A percentile compares a stretch with the other conserved stretches of the same genome.
phyloP scores from a whole-genome alignment of 1,140 invertebrate genomes.

The Diplogasteroides magnus region DNA sequence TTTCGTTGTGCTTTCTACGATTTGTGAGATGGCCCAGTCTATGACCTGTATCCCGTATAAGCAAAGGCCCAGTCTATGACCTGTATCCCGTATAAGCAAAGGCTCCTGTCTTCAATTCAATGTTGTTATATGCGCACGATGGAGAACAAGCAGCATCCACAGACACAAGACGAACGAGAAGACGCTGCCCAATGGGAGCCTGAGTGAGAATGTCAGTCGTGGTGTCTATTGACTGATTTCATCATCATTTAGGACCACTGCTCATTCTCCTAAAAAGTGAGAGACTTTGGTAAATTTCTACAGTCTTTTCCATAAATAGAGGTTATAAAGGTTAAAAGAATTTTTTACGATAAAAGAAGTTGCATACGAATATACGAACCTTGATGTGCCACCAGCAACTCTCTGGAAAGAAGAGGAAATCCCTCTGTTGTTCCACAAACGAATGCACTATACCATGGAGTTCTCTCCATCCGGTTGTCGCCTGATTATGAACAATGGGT shows the following conservation, averaged over 20 bases:
- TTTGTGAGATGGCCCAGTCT: background rate
- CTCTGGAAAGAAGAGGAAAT: background rate
- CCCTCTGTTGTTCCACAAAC: background rate
- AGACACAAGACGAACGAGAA: background rate
- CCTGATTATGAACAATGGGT: no score
- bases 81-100: background rate
- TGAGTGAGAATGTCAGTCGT: background rate
- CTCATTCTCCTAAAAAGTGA: no score
- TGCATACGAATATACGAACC: no score
- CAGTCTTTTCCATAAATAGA: no score
- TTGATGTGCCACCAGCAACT: background rate
- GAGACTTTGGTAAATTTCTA: no score
- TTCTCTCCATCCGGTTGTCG: background rate
- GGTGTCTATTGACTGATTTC: no score
- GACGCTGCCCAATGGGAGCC: background rate
- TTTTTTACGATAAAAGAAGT: no score
- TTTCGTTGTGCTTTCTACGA: no score
- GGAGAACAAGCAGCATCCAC: background rate
- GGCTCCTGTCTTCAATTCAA: background rate
- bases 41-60: no score
- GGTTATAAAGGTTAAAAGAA: no score
- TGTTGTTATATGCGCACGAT: background rate
- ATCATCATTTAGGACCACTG: no score
- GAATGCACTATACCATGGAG: background rate
- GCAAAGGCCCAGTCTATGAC: background rate